Conservation (phyloP, 2,113 vertebrate genomes). For the Scopus umbretta region DNA sequence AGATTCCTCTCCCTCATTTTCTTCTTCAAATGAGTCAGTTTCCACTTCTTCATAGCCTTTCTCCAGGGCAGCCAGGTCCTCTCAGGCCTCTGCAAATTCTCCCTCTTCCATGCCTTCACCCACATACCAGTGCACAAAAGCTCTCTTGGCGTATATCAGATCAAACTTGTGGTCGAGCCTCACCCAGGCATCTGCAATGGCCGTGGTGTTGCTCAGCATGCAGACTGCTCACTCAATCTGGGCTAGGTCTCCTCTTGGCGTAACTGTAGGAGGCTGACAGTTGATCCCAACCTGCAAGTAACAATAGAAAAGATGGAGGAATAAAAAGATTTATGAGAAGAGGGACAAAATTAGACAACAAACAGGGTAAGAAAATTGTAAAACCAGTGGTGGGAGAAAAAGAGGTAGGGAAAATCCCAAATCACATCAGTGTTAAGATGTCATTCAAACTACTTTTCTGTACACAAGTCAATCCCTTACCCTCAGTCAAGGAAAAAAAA, state of each 20-base stretch:
- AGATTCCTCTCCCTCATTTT: conserved; percentile 61
- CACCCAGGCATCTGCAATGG: conserved; percentile 74
- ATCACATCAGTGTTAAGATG: not conserved
- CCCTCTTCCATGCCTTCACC: conserved; percentile 76
- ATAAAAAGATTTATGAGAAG: not conserved
- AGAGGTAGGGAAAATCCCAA: not conserved
- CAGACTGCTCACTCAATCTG: conserved; percentile 70
- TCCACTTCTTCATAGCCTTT: conserved; percentile 78
- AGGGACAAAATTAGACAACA: not conserved
- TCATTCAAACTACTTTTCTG: not conserved
- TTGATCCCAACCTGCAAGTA: conserved; percentile 72
- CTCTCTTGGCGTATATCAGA: conserved; percentile 73
- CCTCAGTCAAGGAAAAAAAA: not conserved
- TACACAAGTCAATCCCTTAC: not conserved
- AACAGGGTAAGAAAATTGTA: not conserved
- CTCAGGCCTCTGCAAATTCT: conserved; percentile 73
- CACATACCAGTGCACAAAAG: conserved; percentile 76
- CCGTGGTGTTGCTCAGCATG: conserved; percentile 76
- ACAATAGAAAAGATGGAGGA: not conserved
- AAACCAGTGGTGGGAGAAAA: not conserved
- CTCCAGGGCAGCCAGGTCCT: conserved; percentile 72
- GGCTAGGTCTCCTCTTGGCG: conserved; percentile 71
- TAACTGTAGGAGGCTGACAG: conserved; percentile 70
- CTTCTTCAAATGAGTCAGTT: conserved; percentile 65
- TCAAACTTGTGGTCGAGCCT: conserved; percentile 73